Base-by-base conservation (phyloP, 2,113 vertebrate species). In the Fulmarus glacialis region DNA sequence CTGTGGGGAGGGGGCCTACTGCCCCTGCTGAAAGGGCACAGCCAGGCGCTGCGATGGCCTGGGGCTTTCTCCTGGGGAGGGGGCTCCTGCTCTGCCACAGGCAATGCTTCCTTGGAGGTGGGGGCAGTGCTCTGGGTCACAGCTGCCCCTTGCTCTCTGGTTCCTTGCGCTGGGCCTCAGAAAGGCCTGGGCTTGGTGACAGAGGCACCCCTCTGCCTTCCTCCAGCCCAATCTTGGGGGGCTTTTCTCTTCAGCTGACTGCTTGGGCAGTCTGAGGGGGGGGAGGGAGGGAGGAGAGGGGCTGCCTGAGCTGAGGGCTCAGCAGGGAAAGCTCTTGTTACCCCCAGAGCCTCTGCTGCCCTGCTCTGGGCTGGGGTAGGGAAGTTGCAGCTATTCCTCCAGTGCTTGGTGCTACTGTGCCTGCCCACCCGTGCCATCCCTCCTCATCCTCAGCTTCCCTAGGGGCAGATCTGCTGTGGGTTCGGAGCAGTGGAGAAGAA, bases 1-100 rank as follows among this genome's bases (percentile, higher is more conserved):
- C 55, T 11, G 38, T 0, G 11, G 6, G 10, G 26, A 34, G 4
- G 29, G 20, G 8, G 27, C 22, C 34, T 2, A 0, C 1, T 23
- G 36, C 27, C 36, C 29, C 56, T 45, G 24, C 50, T 36, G 5
- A 1, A 12, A 60, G 52, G 52, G 26, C 36, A 42, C 19, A 50
- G 43, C 22, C 20, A 29, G 18, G 11, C 0, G 2, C 34, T 59
- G 18, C 4, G 19, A 27, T 4, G 3, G n/a, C 56, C 12, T 4
- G 8, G 23, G 21, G 3, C 43, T 64, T 7, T 4, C 29, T 5
- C 9, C 4, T 2, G 12, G 2, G 8, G 32, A 22, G 24, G 8
- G 30, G 42, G 52, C 24, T 50, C 13, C 17, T 20, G n/a, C 23
- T 42, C n/a, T 8, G 42, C 12, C 4, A 6, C 48, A 38, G 47